Base-by-base conservation (phyloP, 2,888 invertebrate genomes). In the Dasypolia templi region DNA sequence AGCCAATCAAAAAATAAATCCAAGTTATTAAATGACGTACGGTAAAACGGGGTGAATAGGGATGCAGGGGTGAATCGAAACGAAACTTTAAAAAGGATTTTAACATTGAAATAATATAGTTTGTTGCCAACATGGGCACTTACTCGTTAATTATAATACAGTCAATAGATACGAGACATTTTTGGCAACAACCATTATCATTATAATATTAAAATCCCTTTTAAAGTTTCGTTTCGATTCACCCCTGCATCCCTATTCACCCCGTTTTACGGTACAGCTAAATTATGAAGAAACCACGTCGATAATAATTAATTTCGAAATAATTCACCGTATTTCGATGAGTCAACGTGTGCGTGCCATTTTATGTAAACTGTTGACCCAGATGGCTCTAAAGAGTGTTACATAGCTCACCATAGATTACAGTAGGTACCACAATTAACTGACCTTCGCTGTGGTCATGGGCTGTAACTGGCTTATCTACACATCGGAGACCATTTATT, bases 291-390 rank as follows among this genome's bases (percentile, higher is more conserved):
- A 83, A 85, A 75, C 77, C 22, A 29, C 65, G 64, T 73, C 73
- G 61, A 79, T 85, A 49, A 32, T 66, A 67, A 85, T 83, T 84
- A 79, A 87, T 91, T 90, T 90, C 88, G 88, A 87, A 89, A 90
- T 87, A 88, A 86, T 86, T 84, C 81, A 78, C 78, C 81, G 83
- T 89, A 88, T 87, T 77, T 85, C 89, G 85, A 84, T 92, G 91
- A 93, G 81, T 92, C 91, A 91, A 79, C 83, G 73, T n/a, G 84
- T 87, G 87, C 89, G 91, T 91, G 90, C 88, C 87, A 87, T 86
- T 91, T 86, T 78, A 86, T 85, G 92, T 91, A 91, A 93, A 92
- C 91, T 92, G 89, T 86, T 92, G 93, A 93, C 94, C 93, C 90
- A 93, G 90, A 91, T 93, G 92, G 85, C 79, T 75, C 11, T 26